Evolutionary conservation across 64 coral and sea anemone species (phyloP), one percentile per base, ranked within the genome.

Genomic region (Stichodactyla helianthus): DNA sequence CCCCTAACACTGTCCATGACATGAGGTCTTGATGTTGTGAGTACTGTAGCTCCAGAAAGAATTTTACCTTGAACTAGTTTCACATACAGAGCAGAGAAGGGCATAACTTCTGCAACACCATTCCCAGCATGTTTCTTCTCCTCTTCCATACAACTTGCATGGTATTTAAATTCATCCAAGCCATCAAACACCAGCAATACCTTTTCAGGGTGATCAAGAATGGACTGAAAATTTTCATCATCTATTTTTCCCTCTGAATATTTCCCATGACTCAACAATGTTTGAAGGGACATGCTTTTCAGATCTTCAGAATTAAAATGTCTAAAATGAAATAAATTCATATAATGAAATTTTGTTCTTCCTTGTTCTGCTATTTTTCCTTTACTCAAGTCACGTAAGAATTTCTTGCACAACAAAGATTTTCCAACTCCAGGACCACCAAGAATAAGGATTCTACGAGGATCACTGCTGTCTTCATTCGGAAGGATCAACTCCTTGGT

Each of bases 351-450:
- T 55, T 8, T 51, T 19, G 5, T 27, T 71, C n/a, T 71, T 71
- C 23, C 60, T 63, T 63, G 10, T 63, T 63, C 7, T 14, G 22
- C 15, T 86, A 18, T 8, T 50, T 50, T 59, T 51, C 10, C 52
- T 15, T 82, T 63, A 56, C 77, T 61, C 87, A 71, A 82, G 10
- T 88, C 87, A 25, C 55, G 77, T 6, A 79, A 61, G 74, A 88
- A 0, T 52, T 88, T 88, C 22, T 23, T 51, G 26, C 87, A 88
- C 7, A 88, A 12, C 56, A 63, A 52, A 64, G 87, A 60, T 35
- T 88, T 88, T 80, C 87, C 87, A 14, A 88, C 64, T 10, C 87
- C 87, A 15, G 87, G 87, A 60, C 87, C 27, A 78, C 87, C 87
- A 64, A 88, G 13, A 22, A 88, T 57, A 53, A 88, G 87, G 62